A percentile compares a stretch with the other conserved stretches of the same genome.
These are phyloP conservation scores for Pseudotriccus pelzelni DNA, from an alignment of 2,797 vertebrate species.

Conservation along the genomic window DNA sequence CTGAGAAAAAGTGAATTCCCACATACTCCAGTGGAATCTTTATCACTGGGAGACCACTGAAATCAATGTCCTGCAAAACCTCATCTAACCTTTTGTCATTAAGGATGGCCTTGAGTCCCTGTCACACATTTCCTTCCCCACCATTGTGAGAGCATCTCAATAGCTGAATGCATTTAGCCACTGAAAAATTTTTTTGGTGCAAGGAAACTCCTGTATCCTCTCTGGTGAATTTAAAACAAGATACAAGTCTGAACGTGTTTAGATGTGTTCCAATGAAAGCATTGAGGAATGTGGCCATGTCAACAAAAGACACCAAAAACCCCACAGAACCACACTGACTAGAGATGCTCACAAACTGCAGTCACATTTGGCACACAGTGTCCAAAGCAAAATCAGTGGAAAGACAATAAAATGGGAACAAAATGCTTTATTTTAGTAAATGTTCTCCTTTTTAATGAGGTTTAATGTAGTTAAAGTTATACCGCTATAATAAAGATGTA, in stretches of 20 bases:
- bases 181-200: background rate
- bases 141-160: background rate
- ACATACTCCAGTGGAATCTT: background rate
- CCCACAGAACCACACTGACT: background rate
- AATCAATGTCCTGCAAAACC: background rate
- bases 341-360: background rate
- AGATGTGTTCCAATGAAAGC: background rate
- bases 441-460: background rate
- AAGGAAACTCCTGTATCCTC: background rate
- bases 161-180: background rate
- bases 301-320: background rate
- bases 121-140: background rate
- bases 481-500: accelerated
- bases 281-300: background rate
- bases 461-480: background rate
- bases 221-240: background rate
- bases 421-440: background rate
- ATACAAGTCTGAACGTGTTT: background rate
- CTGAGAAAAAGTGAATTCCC: background rate
- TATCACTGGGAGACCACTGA: background rate
- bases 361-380: background rate
- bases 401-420: background rate
- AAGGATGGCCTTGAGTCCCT: accelerated
- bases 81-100: background rate
- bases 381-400: background rate